Percentiles rank a stretch among this genome's conserved stretches.
Conservation (phyloP, 2,113 vertebrate species). For the Cisticola juncidis region DNA sequence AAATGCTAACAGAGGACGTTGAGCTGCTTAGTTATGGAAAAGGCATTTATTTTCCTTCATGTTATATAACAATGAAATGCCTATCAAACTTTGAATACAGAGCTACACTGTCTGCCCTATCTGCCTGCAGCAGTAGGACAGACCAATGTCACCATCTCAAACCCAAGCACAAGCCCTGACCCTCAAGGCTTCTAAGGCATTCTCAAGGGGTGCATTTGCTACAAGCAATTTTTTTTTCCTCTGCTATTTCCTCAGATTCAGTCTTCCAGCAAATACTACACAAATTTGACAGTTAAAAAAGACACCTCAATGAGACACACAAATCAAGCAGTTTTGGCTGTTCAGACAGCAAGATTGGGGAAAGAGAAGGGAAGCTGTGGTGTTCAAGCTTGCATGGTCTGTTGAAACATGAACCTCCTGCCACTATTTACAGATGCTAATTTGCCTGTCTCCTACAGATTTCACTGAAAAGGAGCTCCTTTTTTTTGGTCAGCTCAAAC, state of each 20-base stretch:
- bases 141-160: neutral
- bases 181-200: neutral
- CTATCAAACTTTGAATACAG: neutral
- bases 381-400: neutral
- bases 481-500: neutral
- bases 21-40: neutral
- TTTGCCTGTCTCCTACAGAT: constrained; percentile 7
- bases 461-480: neutral
- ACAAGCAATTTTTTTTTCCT: neutral
- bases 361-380: neutral
- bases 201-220: rapidly evolving
- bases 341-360: neutral
- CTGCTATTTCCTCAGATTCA: neutral
- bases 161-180: neutral
- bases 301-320: neutral
- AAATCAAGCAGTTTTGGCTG: neutral
- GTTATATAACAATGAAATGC: neutral
- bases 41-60: neutral
- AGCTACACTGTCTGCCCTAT: neutral
- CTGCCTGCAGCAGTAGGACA: neutral
- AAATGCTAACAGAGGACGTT: neutral
- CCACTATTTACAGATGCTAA: constrained; percentile 1
- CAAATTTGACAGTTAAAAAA: neutral
- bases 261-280: neutral
- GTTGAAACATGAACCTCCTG: neutral